Percentiles rank a stretch among this genome's conserved stretches.
Conservation (phyloP, 2,113 vertebrate species). For the Coryphaenoides rupestris region DNA sequence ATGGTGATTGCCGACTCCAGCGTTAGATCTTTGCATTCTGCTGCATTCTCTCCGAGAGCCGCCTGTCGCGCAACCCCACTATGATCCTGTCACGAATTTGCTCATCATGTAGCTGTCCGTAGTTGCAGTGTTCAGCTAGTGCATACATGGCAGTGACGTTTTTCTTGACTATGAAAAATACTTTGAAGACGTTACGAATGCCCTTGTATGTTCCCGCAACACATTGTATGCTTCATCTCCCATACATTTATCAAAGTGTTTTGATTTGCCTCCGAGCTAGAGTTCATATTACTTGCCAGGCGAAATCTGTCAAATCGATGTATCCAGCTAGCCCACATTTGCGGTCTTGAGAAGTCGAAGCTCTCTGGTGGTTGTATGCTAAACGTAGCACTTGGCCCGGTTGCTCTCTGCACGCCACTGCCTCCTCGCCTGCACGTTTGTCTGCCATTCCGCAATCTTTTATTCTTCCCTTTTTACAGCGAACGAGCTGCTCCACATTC, state of each 20-base stretch:
- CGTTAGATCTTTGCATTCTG: slow-evolving; percentile 4
- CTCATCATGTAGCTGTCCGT: slow-evolving; percentile 13
- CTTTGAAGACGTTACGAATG: slow-evolving; percentile 8
- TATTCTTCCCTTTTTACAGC: too few relatives aligned
- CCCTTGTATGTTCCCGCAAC: not conserved
- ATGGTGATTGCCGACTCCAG: not conserved
- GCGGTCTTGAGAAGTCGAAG: slow-evolving; percentile 18
- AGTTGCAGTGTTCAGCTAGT: too few relatives aligned
- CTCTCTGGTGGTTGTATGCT: too few relatives aligned
- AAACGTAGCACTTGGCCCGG: too few relatives aligned
- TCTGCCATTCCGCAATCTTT: too few relatives aligned
- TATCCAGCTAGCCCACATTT: slow-evolving; percentile 23
- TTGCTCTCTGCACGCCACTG: too few relatives aligned
- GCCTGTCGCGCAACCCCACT: slow-evolving; percentile 11
- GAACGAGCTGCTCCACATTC: too few relatives aligned
- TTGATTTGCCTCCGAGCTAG: slow-evolving; percentile 4
- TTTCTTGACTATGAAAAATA: slow-evolving; percentile 15
- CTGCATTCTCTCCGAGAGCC: slow-evolving; percentile 20
- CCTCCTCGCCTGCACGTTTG: too few relatives aligned
- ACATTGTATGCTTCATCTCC: slow-evolving; percentile 13
- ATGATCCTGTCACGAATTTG: slow-evolving; percentile 19
- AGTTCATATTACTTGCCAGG: slow-evolving; percentile 2
- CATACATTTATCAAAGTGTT: slow-evolving; percentile 18
- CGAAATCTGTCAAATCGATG: too few relatives aligned
- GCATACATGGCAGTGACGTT: slow-evolving; percentile 14